phyloP scores from a whole-genome alignment of 1,140 invertebrate genomes.

The Aphaenogaster rudis region DNA sequence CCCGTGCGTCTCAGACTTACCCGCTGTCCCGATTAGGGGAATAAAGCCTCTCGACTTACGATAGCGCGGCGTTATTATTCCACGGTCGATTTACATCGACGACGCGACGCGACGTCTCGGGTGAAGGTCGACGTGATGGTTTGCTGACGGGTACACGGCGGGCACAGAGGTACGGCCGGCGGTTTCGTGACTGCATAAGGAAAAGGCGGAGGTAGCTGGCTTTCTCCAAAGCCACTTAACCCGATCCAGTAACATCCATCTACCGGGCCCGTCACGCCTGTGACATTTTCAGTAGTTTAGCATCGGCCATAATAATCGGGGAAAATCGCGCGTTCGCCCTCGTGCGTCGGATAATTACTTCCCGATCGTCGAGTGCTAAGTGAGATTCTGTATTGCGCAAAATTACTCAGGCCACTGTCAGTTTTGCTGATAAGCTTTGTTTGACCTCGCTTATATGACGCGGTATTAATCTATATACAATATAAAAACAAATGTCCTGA shows the following conservation, averaged over 20 bases:
- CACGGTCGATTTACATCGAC: conserved; percentile 50
- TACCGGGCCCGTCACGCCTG: conserved; percentile 78
- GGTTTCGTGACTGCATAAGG: conserved; percentile 77
- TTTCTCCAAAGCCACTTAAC: conserved; percentile 86
- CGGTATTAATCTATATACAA: background rate
- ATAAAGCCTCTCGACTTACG: conserved; percentile 37
- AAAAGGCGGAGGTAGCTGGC: conserved; percentile 79
- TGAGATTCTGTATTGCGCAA: background rate
- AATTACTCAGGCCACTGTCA: background rate
- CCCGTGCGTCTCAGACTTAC: conserved; percentile 11
- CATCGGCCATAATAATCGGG: background rate
- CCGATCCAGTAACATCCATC: conserved; percentile 87
- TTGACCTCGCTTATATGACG: background rate
- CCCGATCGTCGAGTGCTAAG: background rate
- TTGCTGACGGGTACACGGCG: conserved; percentile 3
- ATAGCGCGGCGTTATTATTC: conserved; percentile 39
- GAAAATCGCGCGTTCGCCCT: conserved; percentile 17
- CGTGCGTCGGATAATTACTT: background rate
- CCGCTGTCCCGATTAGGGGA: conserved; percentile 31
- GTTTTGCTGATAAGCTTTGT: background rate
- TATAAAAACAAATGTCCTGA: too few relatives aligned
- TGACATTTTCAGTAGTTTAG: conserved; percentile 78
- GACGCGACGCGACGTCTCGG: conserved; percentile 19
- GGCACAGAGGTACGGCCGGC: background rate
- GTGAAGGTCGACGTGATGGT: conserved; percentile 70